Conservation (phyloP, 2,888 invertebrate genomes). For the Oxystoma pomonae region DNA sequence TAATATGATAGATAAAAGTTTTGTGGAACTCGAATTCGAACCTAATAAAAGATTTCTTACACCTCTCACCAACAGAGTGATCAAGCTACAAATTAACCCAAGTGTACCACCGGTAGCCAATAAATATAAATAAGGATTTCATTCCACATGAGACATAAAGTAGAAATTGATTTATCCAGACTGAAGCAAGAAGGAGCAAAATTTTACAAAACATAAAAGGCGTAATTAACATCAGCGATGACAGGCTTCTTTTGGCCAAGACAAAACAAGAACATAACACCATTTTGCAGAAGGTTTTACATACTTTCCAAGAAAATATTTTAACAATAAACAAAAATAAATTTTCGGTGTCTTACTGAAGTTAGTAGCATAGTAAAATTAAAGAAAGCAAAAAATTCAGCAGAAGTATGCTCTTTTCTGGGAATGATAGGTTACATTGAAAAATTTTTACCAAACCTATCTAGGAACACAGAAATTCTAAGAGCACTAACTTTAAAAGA, state of each 20-base stretch:
- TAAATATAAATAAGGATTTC: background rate
- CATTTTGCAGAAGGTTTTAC: constrained; percentile 30
- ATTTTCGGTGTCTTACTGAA: constrained; percentile 34
- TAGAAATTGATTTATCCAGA: no score
- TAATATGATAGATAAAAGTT: background rate
- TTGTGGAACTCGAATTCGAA: background rate
- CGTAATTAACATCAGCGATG: constrained; percentile 13
- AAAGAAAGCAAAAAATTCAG: constrained; percentile 24
- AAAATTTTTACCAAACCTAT: constrained; percentile 22
- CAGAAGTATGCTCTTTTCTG: constrained; percentile 27
- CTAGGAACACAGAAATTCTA: constrained; percentile 13
- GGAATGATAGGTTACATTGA: constrained; percentile 23
- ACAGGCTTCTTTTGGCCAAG: constrained; percentile 33
- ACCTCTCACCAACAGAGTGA: background rate
- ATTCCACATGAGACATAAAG: background rate
- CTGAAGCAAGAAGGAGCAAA: no score
- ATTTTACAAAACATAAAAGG: constrained; percentile 5
- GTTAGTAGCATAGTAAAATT: constrained; percentile 29
- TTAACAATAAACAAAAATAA: constrained; percentile 35
- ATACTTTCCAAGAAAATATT: constrained; percentile 27
- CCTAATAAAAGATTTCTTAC: background rate
- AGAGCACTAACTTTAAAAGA: constrained; percentile 8
- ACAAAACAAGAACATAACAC: constrained; percentile 33
- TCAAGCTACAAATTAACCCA: background rate
- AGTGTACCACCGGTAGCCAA: background rate